Evolutionary conservation across 2,888 invertebrate species (phyloP), one percentile per base, ranked within the genome.

Genomic region (Lithosia quadra): DNA sequence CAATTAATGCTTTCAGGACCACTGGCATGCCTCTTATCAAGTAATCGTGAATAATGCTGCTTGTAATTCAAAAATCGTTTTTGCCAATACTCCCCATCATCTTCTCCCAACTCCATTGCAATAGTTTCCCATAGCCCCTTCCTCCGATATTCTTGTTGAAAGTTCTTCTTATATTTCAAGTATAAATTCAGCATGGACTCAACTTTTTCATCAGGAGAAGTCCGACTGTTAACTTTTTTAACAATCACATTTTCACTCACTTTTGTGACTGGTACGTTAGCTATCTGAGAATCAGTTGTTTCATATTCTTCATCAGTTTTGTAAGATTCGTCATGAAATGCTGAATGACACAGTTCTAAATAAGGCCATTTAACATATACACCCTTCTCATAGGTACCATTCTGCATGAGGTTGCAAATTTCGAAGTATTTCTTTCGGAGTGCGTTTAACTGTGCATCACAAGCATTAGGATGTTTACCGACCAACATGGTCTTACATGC

Each of bases 31-130:
- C 87, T 84, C 72, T 91, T 94, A 15, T 88, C 85, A 1, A 92
- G 72, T 79, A 93, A 82, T 64, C 87, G 84, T 34, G 93, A 78
- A 59, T 95, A 95, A 81, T 93, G 93, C 57, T 93, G 93, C 69
- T 93, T 95, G 71, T 86, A 91, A 74, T 95, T 95, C 3, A 92
- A 73, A 65, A 93, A 95, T 0, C 93, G 81, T 76, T 91, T 94
- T 43, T 93, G 91, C 91, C 93, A 92, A 71, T 92, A 94, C 21
- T 92, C 92, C 0, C 88, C 86, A 49, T 92, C 90, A 18, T 90
- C 88, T 63, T 88, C 87, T 0, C 93, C 93, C 63, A 95, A 73
- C 78, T 94, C 91, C 65, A 85, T 65, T 2, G 93, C 91, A 66
- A 94, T 93, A 0, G 84, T 85, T 8, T 92, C 91, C 94, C 94